Evolutionary conservation across 2,113 vertebrate genomes (phyloP), one percentile per base, ranked within the genome.

Genomic region (Acinonyx jubatus): DNA sequence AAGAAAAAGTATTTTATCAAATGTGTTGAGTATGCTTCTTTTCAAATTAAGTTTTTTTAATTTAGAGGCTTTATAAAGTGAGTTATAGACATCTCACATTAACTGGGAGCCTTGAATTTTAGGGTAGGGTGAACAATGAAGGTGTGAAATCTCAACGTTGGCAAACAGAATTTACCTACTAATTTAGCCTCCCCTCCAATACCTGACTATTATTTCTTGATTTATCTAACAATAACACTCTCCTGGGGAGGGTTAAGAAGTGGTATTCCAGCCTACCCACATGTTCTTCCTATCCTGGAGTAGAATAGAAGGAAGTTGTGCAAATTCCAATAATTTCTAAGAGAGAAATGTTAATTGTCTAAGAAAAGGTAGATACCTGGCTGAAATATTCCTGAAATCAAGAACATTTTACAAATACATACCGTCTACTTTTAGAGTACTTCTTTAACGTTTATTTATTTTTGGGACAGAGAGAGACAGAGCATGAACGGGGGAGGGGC

Each of bases 311-410:
- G 57, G 83, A 76, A 89, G 10, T 76, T 52, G 21, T 82, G 65
- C 76, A 76, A 38, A 96, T 87, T 91, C 23, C 57, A 92, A 41
- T 88, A 83, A 92, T 92, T 78, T 87, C 68, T 71, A 69, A 55
- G 41, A 95, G 48, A 71, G 25, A 68, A 65, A 82, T 96, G 25
- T 86, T 71, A 29, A 13, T 65, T n/a, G 25, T 55, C 38, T 71
- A 55, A 69, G 83, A 89, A 88, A 82, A 57, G 13, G 18, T 69
- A 71, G 50, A 50, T 78, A 5, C 38, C 73, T 86, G 73, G 63
- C 68, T 23, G 29, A 89, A 89, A 76, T 89, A 12, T 57, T 66
- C 76, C 95, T 76, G 61, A 36, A 96, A 63, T 83, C 25, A 89
- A 93, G 66, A 95, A 55, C 15, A 29, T 65, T 89, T 92, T 45